phyloP scores from a whole-genome alignment of 2,888 invertebrate genomes.

The Acholoe squamosa region DNA sequence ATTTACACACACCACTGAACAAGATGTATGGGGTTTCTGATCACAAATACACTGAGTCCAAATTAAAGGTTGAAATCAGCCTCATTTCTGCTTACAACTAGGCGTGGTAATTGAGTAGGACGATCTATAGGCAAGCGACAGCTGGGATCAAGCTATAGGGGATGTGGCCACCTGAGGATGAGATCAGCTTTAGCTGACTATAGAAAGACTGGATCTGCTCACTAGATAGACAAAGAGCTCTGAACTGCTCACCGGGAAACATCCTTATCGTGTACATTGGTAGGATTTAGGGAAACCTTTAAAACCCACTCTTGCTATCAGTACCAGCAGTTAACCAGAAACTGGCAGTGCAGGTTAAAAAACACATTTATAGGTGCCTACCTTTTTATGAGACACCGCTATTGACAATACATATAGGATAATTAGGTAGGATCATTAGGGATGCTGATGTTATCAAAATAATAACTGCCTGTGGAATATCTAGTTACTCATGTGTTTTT shows the following conservation, averaged over 20 bases:
- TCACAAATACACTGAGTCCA: background rate
- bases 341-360: too few species aligned
- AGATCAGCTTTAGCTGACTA: slow-evolving; percentile 17
- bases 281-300: too few species aligned
- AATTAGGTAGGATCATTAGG: too few species aligned
- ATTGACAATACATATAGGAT: too few species aligned
- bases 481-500: too few species aligned
- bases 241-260: background rate
- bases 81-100: background rate
- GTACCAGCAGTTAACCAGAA: too few species aligned
- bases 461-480: too few species aligned
- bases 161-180: background rate
- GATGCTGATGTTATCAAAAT: too few species aligned
- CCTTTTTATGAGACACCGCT: too few species aligned
- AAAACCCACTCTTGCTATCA: too few species aligned
- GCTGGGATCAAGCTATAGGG: background rate
- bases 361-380: too few species aligned
- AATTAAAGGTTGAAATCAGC: slow-evolving; percentile 24
- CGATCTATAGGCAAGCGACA: background rate
- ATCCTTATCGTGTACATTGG: too few species aligned
- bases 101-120: background rate
- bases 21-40: background rate
- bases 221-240: background rate
- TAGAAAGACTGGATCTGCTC: background rate
- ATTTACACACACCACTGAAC: background rate